Conservation (phyloP, 2,888 invertebrate genomes). For the Cosmopolites sordidus region DNA sequence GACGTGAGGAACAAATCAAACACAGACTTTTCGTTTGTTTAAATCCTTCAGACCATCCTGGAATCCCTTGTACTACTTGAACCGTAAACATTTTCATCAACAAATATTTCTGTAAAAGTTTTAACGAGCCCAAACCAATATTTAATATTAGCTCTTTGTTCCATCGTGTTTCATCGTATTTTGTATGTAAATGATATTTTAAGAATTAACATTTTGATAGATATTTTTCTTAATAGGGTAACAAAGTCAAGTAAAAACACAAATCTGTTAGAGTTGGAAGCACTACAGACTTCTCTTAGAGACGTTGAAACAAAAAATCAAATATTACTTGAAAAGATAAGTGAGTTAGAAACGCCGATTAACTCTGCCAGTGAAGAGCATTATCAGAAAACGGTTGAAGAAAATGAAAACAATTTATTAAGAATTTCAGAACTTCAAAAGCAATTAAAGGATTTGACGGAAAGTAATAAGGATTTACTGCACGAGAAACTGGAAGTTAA, state of each 20-base stretch:
- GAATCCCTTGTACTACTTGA: no score
- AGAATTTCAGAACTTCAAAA: slow-evolving; percentile 1
- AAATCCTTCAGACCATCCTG: no score
- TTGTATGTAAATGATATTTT: no score
- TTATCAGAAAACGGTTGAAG: neutral
- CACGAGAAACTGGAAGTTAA: neutral
- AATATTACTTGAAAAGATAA: slow-evolving; percentile 23
- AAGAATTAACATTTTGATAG: no score
- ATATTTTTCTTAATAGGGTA: no score
- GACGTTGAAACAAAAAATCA: slow-evolving; percentile 22
- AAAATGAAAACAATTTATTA: slow-evolving; percentile 1
- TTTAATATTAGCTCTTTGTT: no score
- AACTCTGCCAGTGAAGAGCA: neutral
- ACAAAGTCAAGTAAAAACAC: neutral
- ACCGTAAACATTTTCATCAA: no score
- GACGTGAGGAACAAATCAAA: no score
- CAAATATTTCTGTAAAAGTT: no score
- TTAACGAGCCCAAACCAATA: no score
- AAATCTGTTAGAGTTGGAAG: neutral
- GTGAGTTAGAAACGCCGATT: neutral
- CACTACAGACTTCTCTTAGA: neutral
- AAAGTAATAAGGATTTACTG: neutral
- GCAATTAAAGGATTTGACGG: neutral
- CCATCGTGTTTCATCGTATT: no score
- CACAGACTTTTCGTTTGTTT: no score